Conservation (phyloP, 2,888 invertebrate species). For the Limnephilus rhombicus region DNA sequence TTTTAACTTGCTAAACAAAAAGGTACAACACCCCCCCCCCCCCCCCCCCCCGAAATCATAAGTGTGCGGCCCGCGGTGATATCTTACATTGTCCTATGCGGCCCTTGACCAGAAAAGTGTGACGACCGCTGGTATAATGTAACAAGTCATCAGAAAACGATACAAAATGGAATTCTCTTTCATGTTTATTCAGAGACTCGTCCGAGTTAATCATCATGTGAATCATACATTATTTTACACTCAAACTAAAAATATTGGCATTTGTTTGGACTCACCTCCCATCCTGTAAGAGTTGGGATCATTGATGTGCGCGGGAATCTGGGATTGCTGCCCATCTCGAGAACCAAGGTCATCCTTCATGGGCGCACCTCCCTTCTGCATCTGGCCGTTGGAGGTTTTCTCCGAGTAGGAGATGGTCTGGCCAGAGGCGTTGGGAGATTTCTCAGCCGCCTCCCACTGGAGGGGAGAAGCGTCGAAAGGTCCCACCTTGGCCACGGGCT, state of each 20-base stretch:
- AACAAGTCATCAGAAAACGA: conserved; percentile 1
- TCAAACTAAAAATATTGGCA: background rate
- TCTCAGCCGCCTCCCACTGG: conserved; percentile 69
- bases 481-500: conserved; percentile 80
- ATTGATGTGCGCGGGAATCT: conserved; percentile 60
- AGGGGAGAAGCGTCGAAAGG: conserved; percentile 78
- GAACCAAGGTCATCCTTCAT: conserved; percentile 33
- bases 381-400: conserved; percentile 67
- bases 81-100: too few relatives aligned
- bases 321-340: conserved; percentile 45
- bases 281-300: conserved; percentile 84
- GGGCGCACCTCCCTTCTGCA: conserved; percentile 32
- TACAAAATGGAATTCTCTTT: background rate
- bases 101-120: too few relatives aligned
- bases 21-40: too few relatives aligned
- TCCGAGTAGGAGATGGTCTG: conserved; percentile 70
- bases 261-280: conserved; percentile 78
- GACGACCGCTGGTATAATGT: too few relatives aligned
- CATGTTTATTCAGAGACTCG: background rate
- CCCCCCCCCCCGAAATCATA: too few relatives aligned
- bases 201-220: background rate
- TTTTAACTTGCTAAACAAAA: too few relatives aligned
- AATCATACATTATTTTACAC: background rate
- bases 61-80: too few relatives aligned
- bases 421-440: conserved; percentile 64